Conservation (phyloP, 2,113 vertebrate species). For the Balaeniceps rex region DNA sequence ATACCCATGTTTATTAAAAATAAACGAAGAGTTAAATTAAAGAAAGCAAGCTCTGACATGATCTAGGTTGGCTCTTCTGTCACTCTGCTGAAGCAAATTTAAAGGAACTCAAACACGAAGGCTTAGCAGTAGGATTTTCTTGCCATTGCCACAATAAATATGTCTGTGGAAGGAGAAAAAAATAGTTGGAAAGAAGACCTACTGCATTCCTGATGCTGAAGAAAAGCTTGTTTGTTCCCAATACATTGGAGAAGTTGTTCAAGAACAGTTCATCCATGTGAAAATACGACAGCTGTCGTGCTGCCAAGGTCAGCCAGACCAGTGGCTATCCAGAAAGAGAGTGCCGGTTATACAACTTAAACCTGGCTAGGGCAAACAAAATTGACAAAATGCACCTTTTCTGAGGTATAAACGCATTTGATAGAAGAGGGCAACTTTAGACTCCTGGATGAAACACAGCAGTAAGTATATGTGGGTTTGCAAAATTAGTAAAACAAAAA, state of each 20-base stretch:
- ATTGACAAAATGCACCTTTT: background rate
- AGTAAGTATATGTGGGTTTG: background rate
- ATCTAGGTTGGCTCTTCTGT: background rate
- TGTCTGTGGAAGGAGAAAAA: conserved; percentile 33
- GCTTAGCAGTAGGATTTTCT: conserved; percentile 21
- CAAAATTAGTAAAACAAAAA: conserved; percentile 21
- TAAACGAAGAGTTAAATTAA: conserved; percentile 28
- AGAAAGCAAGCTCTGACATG: conserved; percentile 11
- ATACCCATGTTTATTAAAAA: background rate
- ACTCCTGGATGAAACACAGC: background rate
- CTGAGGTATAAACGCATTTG: background rate
- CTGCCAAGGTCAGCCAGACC: conserved; percentile 59
- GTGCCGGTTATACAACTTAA: conserved; percentile 13
- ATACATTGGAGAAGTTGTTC: conserved; percentile 63
- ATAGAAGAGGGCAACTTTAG: background rate
- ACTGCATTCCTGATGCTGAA: conserved; percentile 58
- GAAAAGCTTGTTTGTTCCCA: conserved; percentile 60
- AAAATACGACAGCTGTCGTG: conserved; percentile 55
- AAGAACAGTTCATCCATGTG: conserved; percentile 68
- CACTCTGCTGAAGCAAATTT: background rate
- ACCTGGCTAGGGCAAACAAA: background rate
- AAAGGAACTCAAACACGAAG: background rate
- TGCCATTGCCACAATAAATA: conserved; percentile 57
- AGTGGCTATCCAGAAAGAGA: background rate
- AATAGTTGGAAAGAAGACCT: conserved; percentile 65